Base-by-base conservation (phyloP, 1,140 invertebrate genomes). In the Aphis gossypii region DNA sequence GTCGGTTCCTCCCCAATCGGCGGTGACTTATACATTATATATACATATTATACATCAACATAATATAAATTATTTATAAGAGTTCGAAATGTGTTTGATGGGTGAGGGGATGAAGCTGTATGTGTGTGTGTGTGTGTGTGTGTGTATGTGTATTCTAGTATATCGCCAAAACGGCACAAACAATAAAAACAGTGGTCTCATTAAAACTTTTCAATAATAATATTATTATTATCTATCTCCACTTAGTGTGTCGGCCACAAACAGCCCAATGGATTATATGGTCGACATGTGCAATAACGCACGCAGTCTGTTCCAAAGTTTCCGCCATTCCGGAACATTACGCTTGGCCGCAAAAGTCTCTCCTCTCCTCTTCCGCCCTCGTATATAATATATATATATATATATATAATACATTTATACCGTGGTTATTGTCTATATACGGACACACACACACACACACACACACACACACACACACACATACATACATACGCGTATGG, bases 191-290 rank as follows among this genome's bases (percentile, higher is more conserved):
- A 35, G 46, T 76, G 38, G 82, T 41, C 82, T 93, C 82, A 84
- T 93, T 93, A 93, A 93, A 93, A 93, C 92, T 93, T 93, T 93
- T 93, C 76, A 93, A 93, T 93, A 93, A 93, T 86, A 93, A 54
- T 93, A 93, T 56, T 83, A 92, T 92, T 83, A 51, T 83, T 92
- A 92, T 92, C 56, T 91, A 91, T 91, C 90, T 76, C 38, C 90
- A 46, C 38, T 91, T 76, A 76, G 90, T 91, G 76, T 51, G 91
- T 83, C 91, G 91, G 91, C 91, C 91, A 35, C 91, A 92, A 92
- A 92, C 91, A 82, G 68, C 44, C 90, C 60, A 35, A 76, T 92
- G 91, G 91, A 92, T 92, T 92, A 89, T 89, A 93, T 56, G 48
- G 82, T 84, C 41, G 76, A 48, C 91, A 23, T 83, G 76, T 20